Base-by-base conservation (phyloP, 1,140 invertebrate genomes). In the Sipha flava region DNA sequence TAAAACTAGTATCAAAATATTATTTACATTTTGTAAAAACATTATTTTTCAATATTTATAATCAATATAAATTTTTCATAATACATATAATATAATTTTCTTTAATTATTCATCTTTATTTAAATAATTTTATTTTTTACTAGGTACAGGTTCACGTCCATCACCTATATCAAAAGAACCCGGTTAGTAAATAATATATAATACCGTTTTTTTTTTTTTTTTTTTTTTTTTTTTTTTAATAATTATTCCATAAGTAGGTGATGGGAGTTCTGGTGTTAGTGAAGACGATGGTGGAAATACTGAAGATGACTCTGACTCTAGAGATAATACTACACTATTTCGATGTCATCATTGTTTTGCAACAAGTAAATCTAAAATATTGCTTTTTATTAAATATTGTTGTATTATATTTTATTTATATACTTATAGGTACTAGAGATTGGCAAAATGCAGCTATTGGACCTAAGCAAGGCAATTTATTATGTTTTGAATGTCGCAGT, bases 231-330 rank as follows among this genome's bases (percentile, higher is more conserved):
- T 79, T 16, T 12, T 52, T 40, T 66, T 18, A 47, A 75, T 81
- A 6, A 47, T 34, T 16, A 6, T 80, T 81, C 81, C 70, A 26
- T 81, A 80, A 81, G 29, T 81, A 88, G 88, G 87, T 82, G 89
- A 89, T 83, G 85, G 82, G 29, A 97, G 94, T 88, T 97, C 95
- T 72, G 94, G 95, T 77, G 73, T 77, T 72, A 97, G 94, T 83
- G 95, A 97, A 86, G 94, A 96, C 87, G 96, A 97, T 86, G 94
- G 96, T 87, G 96, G 98, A 83, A 92, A 92, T 85, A 96, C 94
- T 80, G 94, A 96, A 85, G 95, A 96, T 86, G 96, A 96, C 86
- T 97, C 93, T 85, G 95, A 95, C 87, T 95, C 94, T 79, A 88
- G 92, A 81, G 91, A 93, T 82, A 89, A 88, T 80, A 86, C 84